A percentile compares a stretch with the other conserved stretches of the same genome.
phyloP scores from a whole-genome alignment of 2,797 vertebrate species.

The Onychomys torridus region DNA sequence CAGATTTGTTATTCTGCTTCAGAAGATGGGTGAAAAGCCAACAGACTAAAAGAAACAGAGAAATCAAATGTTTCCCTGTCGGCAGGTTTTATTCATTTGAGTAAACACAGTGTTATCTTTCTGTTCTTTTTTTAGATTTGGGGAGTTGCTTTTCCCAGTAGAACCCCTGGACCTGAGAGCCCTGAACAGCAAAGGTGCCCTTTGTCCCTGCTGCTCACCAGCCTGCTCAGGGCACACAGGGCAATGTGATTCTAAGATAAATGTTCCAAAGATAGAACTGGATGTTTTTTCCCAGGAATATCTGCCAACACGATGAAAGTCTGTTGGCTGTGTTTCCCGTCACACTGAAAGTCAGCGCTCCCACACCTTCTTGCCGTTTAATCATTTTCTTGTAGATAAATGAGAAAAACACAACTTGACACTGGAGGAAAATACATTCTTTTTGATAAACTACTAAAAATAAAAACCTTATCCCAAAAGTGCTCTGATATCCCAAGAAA shows the following conservation, averaged over 20 bases:
- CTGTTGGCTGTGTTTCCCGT: conserved; percentile 36
- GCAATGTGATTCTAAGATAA: conserved; percentile 79
- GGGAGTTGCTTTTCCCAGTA: conserved; percentile 69
- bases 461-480: conserved; percentile 43
- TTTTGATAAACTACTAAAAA: conserved; percentile 59
- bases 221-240: conserved; percentile 73
- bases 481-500: not conserved
- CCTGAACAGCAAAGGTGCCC: conserved; percentile 76
- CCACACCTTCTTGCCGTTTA: conserved; percentile 23
- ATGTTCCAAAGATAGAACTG: conserved; percentile 78
- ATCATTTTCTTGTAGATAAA: conserved; percentile 19
- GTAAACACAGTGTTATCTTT: conserved; percentile 61
- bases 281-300: conserved; percentile 69
- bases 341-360: not conserved
- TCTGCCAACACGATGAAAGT: conserved; percentile 61
- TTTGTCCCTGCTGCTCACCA: conserved; percentile 78
- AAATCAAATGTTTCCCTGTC: conserved; percentile 29
- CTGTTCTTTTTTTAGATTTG: conserved; percentile 80
- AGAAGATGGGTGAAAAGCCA: conserved; percentile 60
- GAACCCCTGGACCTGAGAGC: conserved; percentile 62
- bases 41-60: not conserved
- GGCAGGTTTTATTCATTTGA: conserved; percentile 56
- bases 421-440: conserved; percentile 8
- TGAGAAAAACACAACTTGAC: conserved; percentile 40
- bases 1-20: conserved; percentile 34